phyloP scores from a whole-genome alignment of 2,797 vertebrate species.

The Lithobates sylvaticus region DNA sequence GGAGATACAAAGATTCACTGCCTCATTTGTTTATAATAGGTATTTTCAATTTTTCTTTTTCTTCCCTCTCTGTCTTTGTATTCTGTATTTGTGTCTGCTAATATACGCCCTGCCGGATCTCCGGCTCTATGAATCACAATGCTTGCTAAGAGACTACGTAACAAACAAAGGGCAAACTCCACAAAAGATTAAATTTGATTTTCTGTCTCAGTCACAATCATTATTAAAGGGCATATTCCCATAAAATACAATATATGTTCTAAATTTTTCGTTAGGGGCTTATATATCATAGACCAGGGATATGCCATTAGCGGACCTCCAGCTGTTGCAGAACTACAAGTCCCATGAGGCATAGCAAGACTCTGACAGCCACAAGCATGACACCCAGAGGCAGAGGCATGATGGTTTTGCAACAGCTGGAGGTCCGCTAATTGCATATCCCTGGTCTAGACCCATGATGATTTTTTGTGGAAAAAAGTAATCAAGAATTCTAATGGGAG shows the following conservation, averaged over 20 bases:
- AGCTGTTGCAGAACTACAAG: no score
- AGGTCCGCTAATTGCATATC: no score
- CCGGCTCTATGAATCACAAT: constrained; percentile 19
- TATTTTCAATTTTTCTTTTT: constrained; percentile 47
- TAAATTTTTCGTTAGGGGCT: background rate
- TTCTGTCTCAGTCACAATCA: background rate
- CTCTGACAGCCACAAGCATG: no score
- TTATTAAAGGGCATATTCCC: background rate
- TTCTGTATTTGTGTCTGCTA: constrained; percentile 10
- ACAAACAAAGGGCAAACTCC: background rate
- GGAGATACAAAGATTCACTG: constrained; percentile 56
- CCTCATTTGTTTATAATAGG: constrained; percentile 58
- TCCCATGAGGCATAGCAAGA: no score
- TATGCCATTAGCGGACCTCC: no score
- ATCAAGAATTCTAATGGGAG: background rate
- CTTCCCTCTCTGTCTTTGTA: background rate
- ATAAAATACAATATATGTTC: background rate
- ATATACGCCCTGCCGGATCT: background rate
- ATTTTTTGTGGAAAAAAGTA: background rate
- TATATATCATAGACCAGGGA: background rate
- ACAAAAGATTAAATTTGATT: background rate
- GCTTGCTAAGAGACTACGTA: background rate
- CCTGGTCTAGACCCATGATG: background rate
- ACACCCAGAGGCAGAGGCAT: no score
- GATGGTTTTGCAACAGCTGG: no score